These are phyloP conservation scores for Silurus meridionalis DNA, from an alignment of 2,113 vertebrate species.

Conservation along the genomic window DNA sequence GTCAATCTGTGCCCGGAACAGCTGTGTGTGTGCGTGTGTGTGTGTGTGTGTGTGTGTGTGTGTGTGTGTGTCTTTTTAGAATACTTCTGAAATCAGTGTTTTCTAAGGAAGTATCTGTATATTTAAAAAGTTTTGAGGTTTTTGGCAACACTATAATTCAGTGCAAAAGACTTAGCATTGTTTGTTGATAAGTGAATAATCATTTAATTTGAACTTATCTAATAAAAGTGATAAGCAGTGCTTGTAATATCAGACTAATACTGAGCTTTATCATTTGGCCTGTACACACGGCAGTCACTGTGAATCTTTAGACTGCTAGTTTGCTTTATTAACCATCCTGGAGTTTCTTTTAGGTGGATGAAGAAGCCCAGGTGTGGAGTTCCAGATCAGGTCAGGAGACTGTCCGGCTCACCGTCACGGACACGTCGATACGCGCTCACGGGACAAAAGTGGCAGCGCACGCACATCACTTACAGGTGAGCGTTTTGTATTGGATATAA, in stretches of 20 bases:
- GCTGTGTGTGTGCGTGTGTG: neutral
- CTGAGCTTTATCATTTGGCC: neutral
- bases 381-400: constrained; percentile 84
- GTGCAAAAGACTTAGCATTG: neutral
- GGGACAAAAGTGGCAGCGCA: constrained; percentile 97
- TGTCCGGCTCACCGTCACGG: constrained; percentile 79
- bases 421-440: constrained; percentile 92
- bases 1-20: neutral
- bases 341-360: constrained; percentile 85
- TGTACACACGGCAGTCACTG: neutral
- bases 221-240: neutral
- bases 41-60: neutral
- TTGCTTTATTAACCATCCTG: neutral
- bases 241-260: neutral
- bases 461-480: constrained; percentile 99
- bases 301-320: neutral
- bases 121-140: neutral
- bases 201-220: neutral
- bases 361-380: constrained; percentile 94
- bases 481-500: neutral
- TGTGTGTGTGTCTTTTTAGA: neutral
- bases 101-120: neutral
- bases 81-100: neutral
- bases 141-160: neutral
- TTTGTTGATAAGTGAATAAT: neutral